Evolutionary conservation across 2,888 invertebrate species (phyloP), one percentile per base, ranked within the genome.

Genomic region (Oligia fasciuncula): DNA sequence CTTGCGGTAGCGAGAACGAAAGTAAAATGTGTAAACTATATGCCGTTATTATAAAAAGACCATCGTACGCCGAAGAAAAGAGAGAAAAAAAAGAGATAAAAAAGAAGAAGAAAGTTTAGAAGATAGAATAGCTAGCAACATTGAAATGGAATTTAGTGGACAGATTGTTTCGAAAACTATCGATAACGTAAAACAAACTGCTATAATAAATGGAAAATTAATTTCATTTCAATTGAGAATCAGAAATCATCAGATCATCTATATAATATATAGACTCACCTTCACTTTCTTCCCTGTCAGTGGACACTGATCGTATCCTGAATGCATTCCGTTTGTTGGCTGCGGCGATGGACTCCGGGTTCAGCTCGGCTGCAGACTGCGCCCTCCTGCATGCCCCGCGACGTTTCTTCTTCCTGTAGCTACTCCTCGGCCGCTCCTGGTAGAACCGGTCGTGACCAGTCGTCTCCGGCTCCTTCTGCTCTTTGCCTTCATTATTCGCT

Each of bases 401-500:
- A 67, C 96, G 97, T 92, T 97, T 97, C 92, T 96, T 97, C 93
- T 97, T 96, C 90, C 95, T 94, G 51, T 96, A 97, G 77, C 95
- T 97, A 0, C 96, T 94, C 81, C 97, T 92, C 0, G 97, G 97
- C 1, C 98, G 91, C 79, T 98, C 97, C 91, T 98, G 98, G 90
- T 98, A 98, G 93, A 98, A 98, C 88, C 98, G 97, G 91, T 98
- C 98, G 90, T 98, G 98, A 0, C 98, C 98, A 13, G 98, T 98
- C 4, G 98, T 97, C 90, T 98, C 97, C 0, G 97, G 93, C 86
- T 95, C 97, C 84, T 95, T 97, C 86, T 93, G 95, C 49, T 97
- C 97, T 88, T 96, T 97, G 8, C 96, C 97, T 29, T 97, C 97
- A 46, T 96, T 97, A 76, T 97, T 97, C 35, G 97, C 97, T 89